These are phyloP conservation scores for Monopterus albus DNA, from an alignment of 2,113 vertebrate species.

Conservation along the genomic window DNA sequence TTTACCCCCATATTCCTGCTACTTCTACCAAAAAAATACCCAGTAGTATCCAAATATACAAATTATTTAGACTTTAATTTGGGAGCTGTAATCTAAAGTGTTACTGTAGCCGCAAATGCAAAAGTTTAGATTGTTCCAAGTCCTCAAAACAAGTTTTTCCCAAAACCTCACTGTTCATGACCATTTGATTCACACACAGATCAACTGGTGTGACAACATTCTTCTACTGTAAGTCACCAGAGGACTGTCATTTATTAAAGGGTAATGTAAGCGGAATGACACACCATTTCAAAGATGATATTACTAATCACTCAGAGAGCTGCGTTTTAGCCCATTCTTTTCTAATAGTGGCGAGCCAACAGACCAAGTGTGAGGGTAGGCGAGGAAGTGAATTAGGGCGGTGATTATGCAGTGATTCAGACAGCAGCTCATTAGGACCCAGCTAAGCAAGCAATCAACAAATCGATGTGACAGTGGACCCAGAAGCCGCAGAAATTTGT, in stretches of 20 bases:
- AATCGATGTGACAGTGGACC: constrained; percentile 77
- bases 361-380: constrained; percentile 65
- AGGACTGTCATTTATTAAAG: constrained; percentile 50
- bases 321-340: constrained; percentile 53
- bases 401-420: constrained; percentile 81
- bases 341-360: constrained; percentile 60
- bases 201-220: constrained; percentile 21
- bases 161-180: background rate
- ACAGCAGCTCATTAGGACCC: constrained; percentile 81
- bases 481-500: constrained; percentile 81
- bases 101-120: too few relatives aligned
- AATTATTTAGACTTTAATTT: too few relatives aligned
- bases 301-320: constrained; percentile 63
- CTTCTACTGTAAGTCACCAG: background rate
- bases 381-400: constrained; percentile 77
- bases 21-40: too few relatives aligned
- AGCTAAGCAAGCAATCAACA: constrained; percentile 83
- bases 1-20: too few relatives aligned
- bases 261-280: constrained; percentile 36
- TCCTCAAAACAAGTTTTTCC: background rate
- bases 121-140: too few relatives aligned
- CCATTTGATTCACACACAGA: background rate
- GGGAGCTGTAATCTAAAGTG: too few relatives aligned
- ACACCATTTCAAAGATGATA: constrained; percentile 53
- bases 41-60: too few relatives aligned